Percentiles rank a stretch among this genome's conserved stretches.
Evolutionary conservation across 2,888 invertebrate genomes (phyloP).

Genomic region (Gastracanthus pulcherrimus): DNA sequence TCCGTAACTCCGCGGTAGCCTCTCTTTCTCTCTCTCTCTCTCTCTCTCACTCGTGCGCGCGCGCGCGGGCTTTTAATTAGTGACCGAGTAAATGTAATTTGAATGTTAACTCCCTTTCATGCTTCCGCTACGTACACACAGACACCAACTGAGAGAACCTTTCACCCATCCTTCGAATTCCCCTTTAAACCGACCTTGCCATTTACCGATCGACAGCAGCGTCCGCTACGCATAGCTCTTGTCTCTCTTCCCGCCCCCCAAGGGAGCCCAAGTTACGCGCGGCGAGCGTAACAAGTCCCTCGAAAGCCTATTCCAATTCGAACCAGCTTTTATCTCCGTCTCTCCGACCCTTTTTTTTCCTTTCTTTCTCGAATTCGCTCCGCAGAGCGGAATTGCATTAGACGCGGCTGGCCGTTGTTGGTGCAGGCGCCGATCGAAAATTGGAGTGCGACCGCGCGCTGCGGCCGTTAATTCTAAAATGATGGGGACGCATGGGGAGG

Average conservation of each 20-base stretch:
- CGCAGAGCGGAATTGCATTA: not conserved
- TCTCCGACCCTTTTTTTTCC: too few species aligned
- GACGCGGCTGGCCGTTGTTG: not conserved
- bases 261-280: too few species aligned
- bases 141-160: not conserved
- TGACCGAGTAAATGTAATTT: constrained; percentile 40
- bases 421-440: not conserved
- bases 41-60: not conserved
- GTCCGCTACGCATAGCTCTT: too few species aligned
- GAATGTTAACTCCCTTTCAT: constrained; percentile 34
- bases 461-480: not conserved
- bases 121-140: not conserved
- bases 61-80: constrained; percentile 49
- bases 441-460: not conserved
- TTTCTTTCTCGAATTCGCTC: too few species aligned
- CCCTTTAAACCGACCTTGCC: too few species aligned
- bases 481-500: too few species aligned
- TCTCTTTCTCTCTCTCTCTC: not conserved
- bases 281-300: too few species aligned
- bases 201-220: too few species aligned
- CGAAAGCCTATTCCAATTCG: too few species aligned
- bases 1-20: not conserved
- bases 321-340: too few species aligned
- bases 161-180: too few species aligned
- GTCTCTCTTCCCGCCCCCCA: not conserved